A percentile compares a stretch with the other conserved stretches of the same genome.
Evolutionary conservation across 23 tunicate genomes (phyloP).

Genomic region (Diplosoma virens): DNA sequence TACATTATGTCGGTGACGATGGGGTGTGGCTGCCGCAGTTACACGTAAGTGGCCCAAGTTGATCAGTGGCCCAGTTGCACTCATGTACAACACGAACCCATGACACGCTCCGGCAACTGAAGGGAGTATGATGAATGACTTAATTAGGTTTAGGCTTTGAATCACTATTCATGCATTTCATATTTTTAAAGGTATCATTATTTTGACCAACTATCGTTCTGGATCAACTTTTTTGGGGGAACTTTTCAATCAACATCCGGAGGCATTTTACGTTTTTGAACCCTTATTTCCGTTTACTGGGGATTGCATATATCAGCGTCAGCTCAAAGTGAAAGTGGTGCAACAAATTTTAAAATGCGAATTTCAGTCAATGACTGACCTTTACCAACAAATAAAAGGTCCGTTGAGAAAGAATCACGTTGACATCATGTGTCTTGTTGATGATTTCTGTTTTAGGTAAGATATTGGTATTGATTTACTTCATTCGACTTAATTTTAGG

Average conservation of each 20-base stretch:
- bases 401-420: slow-evolving; percentile 5
- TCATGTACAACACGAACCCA: too few relatives aligned
- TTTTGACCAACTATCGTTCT: slow-evolving; percentile 87
- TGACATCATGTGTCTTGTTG: slow-evolving; percentile 44
- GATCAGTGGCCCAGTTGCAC: too few relatives aligned
- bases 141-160: too few relatives aligned
- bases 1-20: too few relatives aligned
- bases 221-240: slow-evolving; percentile 95
- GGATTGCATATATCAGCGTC: slow-evolving; percentile 13
- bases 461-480: too few relatives aligned
- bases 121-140: too few relatives aligned
- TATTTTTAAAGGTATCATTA: slow-evolving; percentile 72
- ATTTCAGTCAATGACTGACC: slow-evolving; percentile 32
- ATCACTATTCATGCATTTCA: too few relatives aligned
- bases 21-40: too few relatives aligned
- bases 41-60: too few relatives aligned
- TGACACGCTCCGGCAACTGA: too few relatives aligned
- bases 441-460: slow-evolving; percentile 87
- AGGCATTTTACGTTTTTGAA: slow-evolving; percentile 82
- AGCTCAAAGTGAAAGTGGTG: neutral
- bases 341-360: slow-evolving; percentile 58
- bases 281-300: slow-evolving; percentile 70
- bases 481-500: too few relatives aligned
- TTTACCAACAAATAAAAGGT: slow-evolving; percentile 28
- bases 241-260: slow-evolving; percentile 92